These are phyloP conservation scores for Poeciliopsis infans DNA, from an alignment of 2,797 vertebrate genomes.

Conservation along the genomic window DNA sequence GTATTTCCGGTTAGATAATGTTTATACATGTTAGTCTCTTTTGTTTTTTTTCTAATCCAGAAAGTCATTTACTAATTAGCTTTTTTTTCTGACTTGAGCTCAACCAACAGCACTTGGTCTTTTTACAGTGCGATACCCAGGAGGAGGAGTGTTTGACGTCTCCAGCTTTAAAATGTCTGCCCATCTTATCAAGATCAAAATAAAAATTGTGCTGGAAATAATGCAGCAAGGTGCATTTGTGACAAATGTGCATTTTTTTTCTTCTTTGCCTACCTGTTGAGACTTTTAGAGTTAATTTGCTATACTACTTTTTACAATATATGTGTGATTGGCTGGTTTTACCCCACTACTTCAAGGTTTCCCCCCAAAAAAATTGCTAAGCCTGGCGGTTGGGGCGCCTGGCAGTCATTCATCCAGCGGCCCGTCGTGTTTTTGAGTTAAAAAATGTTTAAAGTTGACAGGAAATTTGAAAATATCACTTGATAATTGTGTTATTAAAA, in stretches of 20 bases:
- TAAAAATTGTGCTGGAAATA: constrained; percentile 83
- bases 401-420: background rate
- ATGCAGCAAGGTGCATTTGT: constrained; percentile 79
- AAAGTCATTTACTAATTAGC: constrained; percentile 77
- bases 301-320: background rate
- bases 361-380: too few relatives aligned
- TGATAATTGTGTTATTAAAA: too few relatives aligned
- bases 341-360: background rate
- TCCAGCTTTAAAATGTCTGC: constrained; percentile 75
- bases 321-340: background rate
- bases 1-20: constrained; percentile 78
- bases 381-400: too few relatives aligned
- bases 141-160: constrained; percentile 60
- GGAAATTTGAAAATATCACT: too few relatives aligned
- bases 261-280: constrained; percentile 16
- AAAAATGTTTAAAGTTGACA: too few relatives aligned
- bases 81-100: constrained; percentile 72
- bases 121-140: constrained; percentile 65
- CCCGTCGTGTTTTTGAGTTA: too few relatives aligned
- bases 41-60: constrained; percentile 81
- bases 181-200: constrained; percentile 79
- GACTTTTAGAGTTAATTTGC: background rate
- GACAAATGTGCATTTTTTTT: constrained; percentile 41
- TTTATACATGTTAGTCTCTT: constrained; percentile 83
- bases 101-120: constrained; percentile 77